Conservation (phyloP, 1,140 invertebrate genomes). For the Colletes latitarsis region DNA sequence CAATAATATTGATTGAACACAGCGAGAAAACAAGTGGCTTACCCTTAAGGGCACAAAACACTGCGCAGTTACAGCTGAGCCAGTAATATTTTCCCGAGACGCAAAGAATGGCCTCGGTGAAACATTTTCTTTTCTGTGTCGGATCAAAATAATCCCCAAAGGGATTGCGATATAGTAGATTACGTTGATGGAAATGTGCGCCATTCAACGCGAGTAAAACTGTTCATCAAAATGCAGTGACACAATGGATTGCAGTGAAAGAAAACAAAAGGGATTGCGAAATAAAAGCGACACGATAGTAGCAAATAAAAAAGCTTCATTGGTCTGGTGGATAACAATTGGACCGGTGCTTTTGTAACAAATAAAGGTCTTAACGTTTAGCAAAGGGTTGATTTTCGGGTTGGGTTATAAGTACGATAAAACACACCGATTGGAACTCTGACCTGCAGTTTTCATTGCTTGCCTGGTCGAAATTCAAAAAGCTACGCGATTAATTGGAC, state of each 20-base stretch:
- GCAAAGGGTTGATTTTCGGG: neutral
- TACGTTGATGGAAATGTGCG: conserved; percentile 21
- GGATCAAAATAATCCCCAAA: conserved; percentile 29
- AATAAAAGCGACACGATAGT: conserved; percentile 22
- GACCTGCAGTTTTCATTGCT: neutral
- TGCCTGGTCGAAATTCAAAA: neutral
- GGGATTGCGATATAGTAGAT: conserved; percentile 20
- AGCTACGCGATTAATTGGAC: neutral
- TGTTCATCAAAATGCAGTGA: conserved; percentile 30
- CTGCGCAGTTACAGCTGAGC: too few relatives aligned
- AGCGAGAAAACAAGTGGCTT: neutral
- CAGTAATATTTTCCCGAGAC: neutral
- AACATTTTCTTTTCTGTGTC: conserved; percentile 17
- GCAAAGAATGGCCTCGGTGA: neutral
- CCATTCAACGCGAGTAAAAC: conserved; percentile 31
- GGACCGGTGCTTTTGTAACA: neutral
- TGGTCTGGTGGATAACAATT: conserved; percentile 25
- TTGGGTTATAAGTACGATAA: neutral
- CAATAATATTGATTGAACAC: neutral
- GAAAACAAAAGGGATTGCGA: conserved; percentile 29
- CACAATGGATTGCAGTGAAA: conserved; percentile 17
- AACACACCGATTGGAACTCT: neutral
- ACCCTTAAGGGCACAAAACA: neutral
- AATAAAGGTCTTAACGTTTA: conserved; percentile 7
- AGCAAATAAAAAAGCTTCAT: conserved; percentile 18